Base-by-base conservation (phyloP, 2,797 vertebrate species). In the Danio kyathit region DNA sequence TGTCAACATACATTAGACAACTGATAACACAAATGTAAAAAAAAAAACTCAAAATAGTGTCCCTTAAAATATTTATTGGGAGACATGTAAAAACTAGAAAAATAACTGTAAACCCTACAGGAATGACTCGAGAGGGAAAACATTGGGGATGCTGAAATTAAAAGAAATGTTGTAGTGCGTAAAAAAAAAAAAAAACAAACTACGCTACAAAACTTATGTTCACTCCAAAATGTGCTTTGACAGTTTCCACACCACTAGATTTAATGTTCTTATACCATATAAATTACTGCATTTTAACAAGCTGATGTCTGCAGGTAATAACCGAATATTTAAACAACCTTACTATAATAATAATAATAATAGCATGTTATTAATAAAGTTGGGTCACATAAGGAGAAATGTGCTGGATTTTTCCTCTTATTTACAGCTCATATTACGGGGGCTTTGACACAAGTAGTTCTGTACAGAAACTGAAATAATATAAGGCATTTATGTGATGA, bases 51-150 rank as follows among this genome's bases (percentile, higher is more conserved):
- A 29, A 14, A 79, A 44, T 52, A 73, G 19, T 85, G 89, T 92
- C 88, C 90, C 89, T 89, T 91, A 94, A 95, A 93, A 92, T 88
- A 79, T 94, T 95, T 95, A 94, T 93, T 95, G 89, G 29, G 89
- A 93, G 91, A 88, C 90, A 92, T 92, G 92, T 92, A 93, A 91
- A 86, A 88, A 87, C 73, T 77, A 74, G 77, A 69, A 80, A 81
- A 86, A 81, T 81, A 86, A 87, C 43, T 81, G 85, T 73, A 84
- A 84, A 83, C 82, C 3, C 48, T 83, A 87, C 56, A 86, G 82
- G 85, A 91, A 91, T 85, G 80, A 85, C 81, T 72, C 7, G 73
- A 85, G 81, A 83, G 70, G 86, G 81, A 81, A 73, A 44, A 61
- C 81, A 77, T 49, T 46, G 60, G 76, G 59, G 70, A 64, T 76